Evolutionary conservation across 1,140 invertebrate species (phyloP), one percentile per base, ranked within the genome.

Genomic region (Neotoxoptera formosana): DNA sequence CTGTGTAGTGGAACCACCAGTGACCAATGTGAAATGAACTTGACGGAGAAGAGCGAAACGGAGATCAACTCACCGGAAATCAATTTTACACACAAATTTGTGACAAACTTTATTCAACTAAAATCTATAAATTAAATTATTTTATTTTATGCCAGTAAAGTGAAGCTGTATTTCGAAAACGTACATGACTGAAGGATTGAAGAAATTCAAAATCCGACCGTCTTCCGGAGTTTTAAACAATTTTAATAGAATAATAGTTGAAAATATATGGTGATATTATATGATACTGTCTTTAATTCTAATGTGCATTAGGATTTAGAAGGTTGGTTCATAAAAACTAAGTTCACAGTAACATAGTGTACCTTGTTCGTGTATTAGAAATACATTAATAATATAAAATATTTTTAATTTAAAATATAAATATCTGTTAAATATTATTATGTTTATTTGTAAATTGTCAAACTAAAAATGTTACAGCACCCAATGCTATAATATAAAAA

Each of bases 1-100:
- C 14, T 60, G 36, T 41, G 51, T 60, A 60, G 11, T 90, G 34
- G 53, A 90, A 90, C 34, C 11, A 90, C 34, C 6, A 60, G 90
- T 81, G 60, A 91, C 90, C 41, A 81, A 51, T 30, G 53, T 60
- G 88, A 90, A 90, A 90, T 23, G 53, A 60, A 60, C 21, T 60
- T 45, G 51, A 56, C 23, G 53, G 41, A 41, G 6, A 90, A 90
- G 25, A 90, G 88, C 4, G 23, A 90, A 90, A 90, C 25, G 11
- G 23, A 56, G 23, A 45, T 47, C 4, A 36, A 90, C 34, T 56
- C 34, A 41, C 23, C 51, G 8, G n/a, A 90, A 36, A 56, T 56
- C 7, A 36, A 41, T 56, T 41, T 56, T 90, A 47, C 36, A 90
- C 20, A 90, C 25, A 56, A 76, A 56, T 56, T 90, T 23, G 34